Evolutionary conservation across 2,888 invertebrate genomes (phyloP), one percentile per base, ranked within the genome.

Genomic region (Halocaridina rubra): DNA sequence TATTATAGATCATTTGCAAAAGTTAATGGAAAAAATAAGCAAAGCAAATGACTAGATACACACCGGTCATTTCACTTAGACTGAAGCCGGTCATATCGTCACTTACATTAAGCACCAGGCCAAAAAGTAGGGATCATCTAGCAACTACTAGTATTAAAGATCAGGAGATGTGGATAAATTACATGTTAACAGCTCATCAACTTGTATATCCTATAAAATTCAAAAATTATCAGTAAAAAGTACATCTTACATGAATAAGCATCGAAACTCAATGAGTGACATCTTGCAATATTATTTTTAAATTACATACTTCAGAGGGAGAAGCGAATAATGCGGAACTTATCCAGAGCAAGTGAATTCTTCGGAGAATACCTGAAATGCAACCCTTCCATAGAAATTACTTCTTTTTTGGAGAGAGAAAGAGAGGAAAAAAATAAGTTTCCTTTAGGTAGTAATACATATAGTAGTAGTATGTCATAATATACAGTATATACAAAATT

Each of bases 41-140:
- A 81, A 81, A 81, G 81, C 81, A 81, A 81, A 76, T 81, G 81
- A 81, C 81, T 81, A 81, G 81, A 81, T 76, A 61, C 30, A 74
- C 74, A 81, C 74, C 61, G 76, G 75, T 80, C 80, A 80, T 80
- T 72, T 81, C 32, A 69, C 76, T 57, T 81, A 69, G 69, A 19
- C 33, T 7, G 67, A n/a, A 76, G 81, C 81, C 76, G 67, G 76
- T 64, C 76, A 69, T 53, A 46, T 59, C 46, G 72, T 79, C 79
- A 71, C 71, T 53, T 57, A 64, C 76, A 67, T 27, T 81, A 81
- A 81, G 81, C 81, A 81, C 81, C 81, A 64, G 81, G 81, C 75
- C 81, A 81, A 39, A 81, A 74, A 67, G 46, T 32, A 69, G 33
- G 39, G 30, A 30, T 53, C 81, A 67, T 64, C 81, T 46, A 74